Evolutionary conservation across 1,140 invertebrate genomes (phyloP).

Genomic region (Phthorimaea operculella): DNA sequence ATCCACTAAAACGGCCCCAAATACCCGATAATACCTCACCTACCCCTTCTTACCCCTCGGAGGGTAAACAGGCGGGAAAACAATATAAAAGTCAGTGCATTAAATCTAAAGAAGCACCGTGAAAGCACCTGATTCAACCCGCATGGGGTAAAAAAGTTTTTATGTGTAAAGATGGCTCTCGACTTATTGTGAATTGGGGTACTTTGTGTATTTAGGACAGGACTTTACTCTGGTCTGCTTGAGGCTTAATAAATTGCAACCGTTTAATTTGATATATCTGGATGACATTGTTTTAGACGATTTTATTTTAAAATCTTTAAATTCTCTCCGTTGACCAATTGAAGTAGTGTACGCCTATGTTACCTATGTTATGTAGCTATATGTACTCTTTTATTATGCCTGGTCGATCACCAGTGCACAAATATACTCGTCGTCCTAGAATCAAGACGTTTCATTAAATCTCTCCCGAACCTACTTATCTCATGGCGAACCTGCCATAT

Average conservation of each 20-base stretch:
- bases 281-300: too few species aligned
- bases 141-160: conserved; percentile 7
- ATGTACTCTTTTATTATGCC: too few species aligned
- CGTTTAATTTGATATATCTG: too few species aligned
- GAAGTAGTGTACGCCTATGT: too few species aligned
- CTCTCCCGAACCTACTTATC: too few species aligned
- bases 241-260: neutral
- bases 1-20: neutral
- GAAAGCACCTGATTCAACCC: conserved; percentile 12
- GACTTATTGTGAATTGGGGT: conserved; percentile 1
- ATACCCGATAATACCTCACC: conserved; percentile 1
- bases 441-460: too few species aligned
- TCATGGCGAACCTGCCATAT: too few species aligned
- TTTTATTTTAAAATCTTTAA: too few species aligned
- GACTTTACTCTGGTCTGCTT: neutral
- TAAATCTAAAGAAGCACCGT: conserved; percentile 5
- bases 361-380: too few species aligned
- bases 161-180: neutral
- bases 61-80: neutral
- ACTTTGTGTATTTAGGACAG: neutral
- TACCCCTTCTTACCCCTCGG: neutral
- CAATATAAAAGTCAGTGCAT: conserved; percentile 5
- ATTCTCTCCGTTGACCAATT: too few species aligned
- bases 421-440: too few species aligned
- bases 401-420: too few species aligned